Evolutionary conservation across 2,113 vertebrate genomes (phyloP).

Genomic region (Pelvicachromis taeniatus): DNA sequence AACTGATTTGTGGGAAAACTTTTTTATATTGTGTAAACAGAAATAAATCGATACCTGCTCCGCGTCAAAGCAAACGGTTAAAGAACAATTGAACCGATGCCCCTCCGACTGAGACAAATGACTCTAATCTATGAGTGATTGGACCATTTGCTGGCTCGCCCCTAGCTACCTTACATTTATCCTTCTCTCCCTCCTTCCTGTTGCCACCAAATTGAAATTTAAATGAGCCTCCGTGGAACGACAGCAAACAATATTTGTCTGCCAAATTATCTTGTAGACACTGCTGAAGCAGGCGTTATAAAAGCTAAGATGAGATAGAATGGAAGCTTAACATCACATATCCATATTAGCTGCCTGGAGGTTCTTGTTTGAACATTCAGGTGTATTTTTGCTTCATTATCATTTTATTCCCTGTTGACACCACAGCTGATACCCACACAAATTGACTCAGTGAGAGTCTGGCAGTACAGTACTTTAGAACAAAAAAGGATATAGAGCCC

Average conservation of each 20-base stretch:
- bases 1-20: constrained; percentile 3
- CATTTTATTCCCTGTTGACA: constrained; percentile 7
- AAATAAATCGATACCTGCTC: constrained; percentile 65
- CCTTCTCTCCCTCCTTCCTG: neutral
- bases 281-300: constrained; percentile 6
- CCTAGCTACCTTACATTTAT: constrained; percentile 15
- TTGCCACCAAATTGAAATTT: constrained; percentile 54
- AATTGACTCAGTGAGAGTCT: constrained; percentile 10
- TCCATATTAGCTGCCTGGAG: neutral
- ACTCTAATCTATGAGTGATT: constrained; percentile 74
- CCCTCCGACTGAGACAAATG: constrained; percentile 74
- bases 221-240: constrained; percentile 43
- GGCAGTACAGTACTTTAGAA: neutral
- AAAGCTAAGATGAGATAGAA: constrained; percentile 9
- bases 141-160: constrained; percentile 50
- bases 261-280: constrained; percentile 28
- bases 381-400: constrained; percentile 21
- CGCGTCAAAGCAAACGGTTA: constrained; percentile 66
- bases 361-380: constrained; percentile 15
- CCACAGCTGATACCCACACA: constrained; percentile 20
- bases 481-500: neutral
- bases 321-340: neutral
- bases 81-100: constrained; percentile 71
- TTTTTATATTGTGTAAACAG: constrained; percentile 49
- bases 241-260: constrained; percentile 40